Percentiles rank a stretch among this genome's conserved stretches.
Conservation (phyloP, 2,797 vertebrate genomes). For the Mastacembelus armatus region DNA sequence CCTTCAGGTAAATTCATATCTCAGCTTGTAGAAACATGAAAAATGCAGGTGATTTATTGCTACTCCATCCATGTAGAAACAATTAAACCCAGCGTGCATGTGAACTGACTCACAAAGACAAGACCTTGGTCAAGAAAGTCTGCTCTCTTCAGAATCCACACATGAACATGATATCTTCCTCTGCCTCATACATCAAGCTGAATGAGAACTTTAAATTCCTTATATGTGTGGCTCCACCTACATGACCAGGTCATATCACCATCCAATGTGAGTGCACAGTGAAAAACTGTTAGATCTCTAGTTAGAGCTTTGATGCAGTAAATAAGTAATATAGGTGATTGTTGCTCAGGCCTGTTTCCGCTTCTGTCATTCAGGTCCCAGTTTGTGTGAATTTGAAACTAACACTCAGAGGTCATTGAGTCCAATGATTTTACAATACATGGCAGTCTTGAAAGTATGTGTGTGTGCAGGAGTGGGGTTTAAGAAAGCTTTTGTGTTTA, state of each 20-base stretch:
- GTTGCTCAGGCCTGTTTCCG: too few species aligned
- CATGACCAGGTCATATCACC: slow-evolving; percentile 24
- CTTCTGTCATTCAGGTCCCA: not conserved
- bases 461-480: not conserved
- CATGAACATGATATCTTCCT: slow-evolving; percentile 14
- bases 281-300: slow-evolving; percentile 67
- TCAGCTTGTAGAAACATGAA: not conserved
- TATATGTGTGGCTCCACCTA: slow-evolving; percentile 32
- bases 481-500: not conserved
- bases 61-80: not conserved
- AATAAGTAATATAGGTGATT: not conserved
- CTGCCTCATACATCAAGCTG: slow-evolving; percentile 32
- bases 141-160: slow-evolving; percentile 17
- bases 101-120: slow-evolving; percentile 48
- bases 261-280: not conserved
- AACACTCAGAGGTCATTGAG: slow-evolving; percentile 19
- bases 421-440: not conserved
- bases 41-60: not conserved
- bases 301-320: slow-evolving; percentile 4
- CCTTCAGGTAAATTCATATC: not conserved
- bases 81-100: not conserved
- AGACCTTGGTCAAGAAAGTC: too few species aligned
- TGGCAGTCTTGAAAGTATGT: too few species aligned
- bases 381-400: slow-evolving; percentile 1
- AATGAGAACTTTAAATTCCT: slow-evolving; percentile 20